Evolutionary conservation across 2,113 vertebrate species (phyloP), one percentile per base, ranked within the genome.

Genomic region (Canis aureus): DNA sequence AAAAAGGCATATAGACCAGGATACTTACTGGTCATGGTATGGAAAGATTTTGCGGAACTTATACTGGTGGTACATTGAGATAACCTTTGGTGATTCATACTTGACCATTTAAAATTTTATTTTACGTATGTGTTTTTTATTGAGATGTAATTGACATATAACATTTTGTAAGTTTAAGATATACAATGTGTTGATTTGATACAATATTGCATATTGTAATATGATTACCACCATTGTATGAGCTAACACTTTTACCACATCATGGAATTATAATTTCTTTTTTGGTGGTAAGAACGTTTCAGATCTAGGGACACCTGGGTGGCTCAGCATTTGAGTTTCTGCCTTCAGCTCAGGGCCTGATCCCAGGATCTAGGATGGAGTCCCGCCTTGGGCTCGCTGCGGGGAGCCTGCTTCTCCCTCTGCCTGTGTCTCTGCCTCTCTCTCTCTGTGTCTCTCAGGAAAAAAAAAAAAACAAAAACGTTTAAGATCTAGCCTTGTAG

Each of bases 21-120:
- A 64, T 38, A 53, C 4, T 0, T 38, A 53, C 4, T 0, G 6
- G 27, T 66, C 20, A 35, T 27, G 32, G 25, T 43, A 25, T 27
- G 4, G 35, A 74, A 62, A 90, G n/a, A 11, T 35, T 20, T 27
- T 4, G 35, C 69, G 84, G 23, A 35, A 27, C 13, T 25, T 20
- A 23, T 7, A 9, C 35, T 76, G 19, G 49, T 32, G 13, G 49
- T 76, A 22, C n/a, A 17, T 11, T 59, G 94, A 83, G 35, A 76
- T 78, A 60, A 49, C 22, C 51, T 79, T 73, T 38, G 60, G 62
- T 85, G n/a, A 15, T 76, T 76, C 22, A 22, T 12, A 83, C 4
- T 0, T 35, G 22, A 38, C 32, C 32, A 60, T 74, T 73, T 60
- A 84, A 69, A 76, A 2, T 67, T 89, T 67, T 49, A 74, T 82